These are phyloP conservation scores for Climacteris rufus DNA, from an alignment of 2,113 vertebrate species.

Conservation along the genomic window DNA sequence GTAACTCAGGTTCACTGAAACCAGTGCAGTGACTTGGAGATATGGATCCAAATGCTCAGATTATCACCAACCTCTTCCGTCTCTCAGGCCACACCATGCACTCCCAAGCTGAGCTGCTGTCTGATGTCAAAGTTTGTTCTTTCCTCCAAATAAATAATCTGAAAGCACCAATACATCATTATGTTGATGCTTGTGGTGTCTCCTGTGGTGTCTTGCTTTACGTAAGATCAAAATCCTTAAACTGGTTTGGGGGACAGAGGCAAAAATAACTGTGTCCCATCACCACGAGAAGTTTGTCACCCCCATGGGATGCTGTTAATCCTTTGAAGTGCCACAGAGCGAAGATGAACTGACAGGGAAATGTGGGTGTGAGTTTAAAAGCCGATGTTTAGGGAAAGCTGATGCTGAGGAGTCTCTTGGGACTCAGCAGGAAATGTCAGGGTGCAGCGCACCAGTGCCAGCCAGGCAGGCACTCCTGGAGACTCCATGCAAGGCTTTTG, in stretches of 20 bases:
- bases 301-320: not conserved
- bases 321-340: not conserved
- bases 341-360: not conserved
- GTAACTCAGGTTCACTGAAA: not conserved
- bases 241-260: not conserved
- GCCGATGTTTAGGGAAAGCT: not conserved
- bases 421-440: not conserved
- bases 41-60: not conserved
- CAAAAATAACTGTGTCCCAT: not conserved
- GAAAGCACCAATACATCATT: not conserved
- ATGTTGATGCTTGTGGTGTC: rapidly evolving
- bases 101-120: not conserved
- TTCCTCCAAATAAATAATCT: not conserved
- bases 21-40: not conserved
- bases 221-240: not conserved
- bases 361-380: not conserved
- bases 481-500: not conserved
- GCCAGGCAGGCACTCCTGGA: not conserved
- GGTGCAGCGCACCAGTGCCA: not conserved
- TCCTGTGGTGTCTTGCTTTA: not conserved
- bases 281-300: rapidly evolving
- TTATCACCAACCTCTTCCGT: not conserved
- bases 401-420: not conserved
- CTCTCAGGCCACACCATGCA: not conserved
- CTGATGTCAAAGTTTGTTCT: not conserved